These are phyloP conservation scores for Cepaea nemoralis DNA, from an alignment of 1,140 invertebrate species.

Conservation along the genomic window DNA sequence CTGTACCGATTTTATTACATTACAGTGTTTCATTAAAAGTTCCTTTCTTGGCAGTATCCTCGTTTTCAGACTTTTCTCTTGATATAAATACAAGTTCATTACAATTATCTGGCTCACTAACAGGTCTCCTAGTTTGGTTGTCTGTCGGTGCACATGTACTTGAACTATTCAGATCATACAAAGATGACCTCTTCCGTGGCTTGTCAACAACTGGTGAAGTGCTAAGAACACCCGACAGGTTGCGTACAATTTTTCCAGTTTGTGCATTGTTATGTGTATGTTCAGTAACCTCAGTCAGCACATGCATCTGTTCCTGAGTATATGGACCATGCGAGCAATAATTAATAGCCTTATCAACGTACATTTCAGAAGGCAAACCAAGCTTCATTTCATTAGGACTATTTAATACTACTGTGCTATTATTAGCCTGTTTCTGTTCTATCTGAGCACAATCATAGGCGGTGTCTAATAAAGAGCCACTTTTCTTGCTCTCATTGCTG, in stretches of 20 bases:
- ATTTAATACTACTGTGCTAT: neutral
- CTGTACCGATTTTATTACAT: neutral
- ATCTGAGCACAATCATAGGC: neutral
- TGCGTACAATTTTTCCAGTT: neutral
- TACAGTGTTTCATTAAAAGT: neutral
- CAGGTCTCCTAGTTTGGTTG: neutral
- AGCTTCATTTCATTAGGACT: neutral
- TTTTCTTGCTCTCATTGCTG: neutral
- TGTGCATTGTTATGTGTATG: neutral
- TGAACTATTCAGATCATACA: neutral
- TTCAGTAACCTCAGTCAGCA: too few relatives aligned
- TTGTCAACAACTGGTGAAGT: neutral
- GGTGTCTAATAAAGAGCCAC: neutral
- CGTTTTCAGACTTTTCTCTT: neutral
- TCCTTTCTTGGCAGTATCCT: neutral
- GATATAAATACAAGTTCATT: neutral
- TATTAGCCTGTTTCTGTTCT: neutral
- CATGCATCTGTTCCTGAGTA: too few relatives aligned
- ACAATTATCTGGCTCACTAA: neutral
- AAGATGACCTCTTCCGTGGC: neutral
- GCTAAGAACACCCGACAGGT: neutral
- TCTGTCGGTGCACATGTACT: neutral
- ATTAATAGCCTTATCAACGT: too few relatives aligned
- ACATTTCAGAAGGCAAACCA: too few relatives aligned
- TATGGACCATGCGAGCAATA: too few relatives aligned